A percentile compares a stretch with the other conserved stretches of the same genome.
phyloP scores from a whole-genome alignment of 2,797 vertebrate species.

The Xenentodon cancila region DNA sequence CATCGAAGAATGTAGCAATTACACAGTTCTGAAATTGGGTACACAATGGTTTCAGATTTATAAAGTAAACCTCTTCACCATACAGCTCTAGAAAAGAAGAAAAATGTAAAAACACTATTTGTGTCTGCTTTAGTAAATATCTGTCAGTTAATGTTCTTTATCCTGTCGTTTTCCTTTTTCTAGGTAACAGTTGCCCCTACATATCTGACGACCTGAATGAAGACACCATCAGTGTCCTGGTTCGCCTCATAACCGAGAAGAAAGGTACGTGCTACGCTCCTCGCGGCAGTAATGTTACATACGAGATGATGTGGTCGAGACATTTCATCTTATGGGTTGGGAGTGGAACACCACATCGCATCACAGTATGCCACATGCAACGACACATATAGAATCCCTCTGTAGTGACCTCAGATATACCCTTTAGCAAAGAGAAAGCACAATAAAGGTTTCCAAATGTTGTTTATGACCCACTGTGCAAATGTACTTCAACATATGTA shows the following conservation, averaged over 20 bases:
- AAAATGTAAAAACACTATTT: no score
- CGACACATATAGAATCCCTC: not conserved
- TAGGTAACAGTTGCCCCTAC: constrained; percentile 79
- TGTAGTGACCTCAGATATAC: not conserved
- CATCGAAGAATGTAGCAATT: no score
- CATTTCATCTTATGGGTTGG: constrained; percentile 20
- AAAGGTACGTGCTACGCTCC: constrained; percentile 83
- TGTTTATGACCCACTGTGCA: no score
- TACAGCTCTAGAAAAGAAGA: no score
- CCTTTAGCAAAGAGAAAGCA: no score
- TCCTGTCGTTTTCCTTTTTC: not conserved
- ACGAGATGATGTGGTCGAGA: not conserved
- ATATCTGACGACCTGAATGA: constrained; percentile 90
- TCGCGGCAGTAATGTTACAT: constrained; percentile 1
- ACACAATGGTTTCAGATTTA: no score
- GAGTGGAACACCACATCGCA: not conserved
- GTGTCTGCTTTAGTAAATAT: not conserved
- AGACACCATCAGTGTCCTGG: constrained; percentile 95
- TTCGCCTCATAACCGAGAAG: constrained; percentile 95
- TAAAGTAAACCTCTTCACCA: no score
- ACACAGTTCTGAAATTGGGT: no score
- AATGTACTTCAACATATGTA: no score
- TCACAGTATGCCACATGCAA: constrained; percentile 17
- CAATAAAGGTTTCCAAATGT: no score
- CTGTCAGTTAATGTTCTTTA: not conserved